Percentiles rank a stretch among this genome's conserved stretches.
Conservation (phyloP, 2,797 vertebrate species). For the Leptatherina wallacei region DNA sequence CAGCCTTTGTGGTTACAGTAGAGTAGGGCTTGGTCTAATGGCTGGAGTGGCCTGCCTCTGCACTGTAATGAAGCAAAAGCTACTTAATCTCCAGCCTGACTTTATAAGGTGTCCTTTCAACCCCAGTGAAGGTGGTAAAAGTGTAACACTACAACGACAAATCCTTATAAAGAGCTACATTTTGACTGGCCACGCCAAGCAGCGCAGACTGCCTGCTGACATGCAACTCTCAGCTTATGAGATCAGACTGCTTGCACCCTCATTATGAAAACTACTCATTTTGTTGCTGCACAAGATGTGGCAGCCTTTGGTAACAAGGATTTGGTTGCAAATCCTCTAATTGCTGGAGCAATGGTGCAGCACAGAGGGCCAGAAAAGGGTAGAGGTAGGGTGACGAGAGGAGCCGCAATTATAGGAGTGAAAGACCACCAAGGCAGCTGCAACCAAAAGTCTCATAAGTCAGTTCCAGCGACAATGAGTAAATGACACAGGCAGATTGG, state of each 20-base stretch:
- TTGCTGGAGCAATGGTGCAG: conserved; percentile 22
- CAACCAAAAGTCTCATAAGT: conserved; percentile 32
- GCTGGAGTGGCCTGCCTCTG: conserved; percentile 52
- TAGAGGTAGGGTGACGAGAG: background rate
- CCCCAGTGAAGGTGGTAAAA: conserved; percentile 46
- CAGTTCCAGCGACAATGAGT: conserved; percentile 22
- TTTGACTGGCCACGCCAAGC: conserved; percentile 25
- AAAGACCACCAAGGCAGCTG: conserved; percentile 67
- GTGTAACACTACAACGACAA: conserved; percentile 45
- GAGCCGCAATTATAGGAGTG: conserved; percentile 60
- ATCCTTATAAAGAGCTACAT: conserved; percentile 55
- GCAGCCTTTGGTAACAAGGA: conserved; percentile 49
- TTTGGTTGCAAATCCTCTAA: conserved; percentile 58
- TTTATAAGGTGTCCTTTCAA: conserved; percentile 77
- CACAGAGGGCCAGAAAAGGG: background rate
- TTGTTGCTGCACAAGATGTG: conserved; percentile 58
- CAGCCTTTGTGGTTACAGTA: conserved; percentile 68
- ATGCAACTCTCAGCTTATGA: conserved; percentile 47
- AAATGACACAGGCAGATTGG: conserved; percentile 36
- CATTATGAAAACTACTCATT: conserved; percentile 54
- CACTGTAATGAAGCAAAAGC: conserved; percentile 51
- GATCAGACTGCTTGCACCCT: conserved; percentile 37
- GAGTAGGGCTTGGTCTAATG: conserved; percentile 60
- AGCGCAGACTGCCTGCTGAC: conserved; percentile 41
- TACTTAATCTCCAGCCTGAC: conserved; percentile 63